Evolutionary conservation across 2,888 invertebrate genomes (phyloP), one percentile per base, ranked within the genome.

Genomic region (Beris chalybata): DNA sequence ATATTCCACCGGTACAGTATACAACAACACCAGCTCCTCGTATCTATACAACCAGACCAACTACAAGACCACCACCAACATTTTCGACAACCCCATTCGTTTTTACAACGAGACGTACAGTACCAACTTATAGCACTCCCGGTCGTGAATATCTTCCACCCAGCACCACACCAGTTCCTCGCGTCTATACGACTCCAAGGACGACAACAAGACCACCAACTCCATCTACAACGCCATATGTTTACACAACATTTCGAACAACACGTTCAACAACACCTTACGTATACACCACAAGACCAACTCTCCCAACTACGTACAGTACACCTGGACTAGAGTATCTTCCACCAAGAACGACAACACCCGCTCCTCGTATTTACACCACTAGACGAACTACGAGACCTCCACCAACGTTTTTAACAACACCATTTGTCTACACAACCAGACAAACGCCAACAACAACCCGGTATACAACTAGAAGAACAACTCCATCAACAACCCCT

Each of bases 21-120:
- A 53, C 53, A 12, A 53, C 53, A 7, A 53, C 53, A 7, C 53
- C 30, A 30, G 53, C 53, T 11, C 53, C 53, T 53, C 53, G 53
- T 29, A 31, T 53, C 53, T 53, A 53, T 30, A 53, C 53, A n/a
- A 53, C 53, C 6, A 9, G 30, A 7, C 22, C 30, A 30, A 7
- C 53, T 11, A 47, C 47, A 6, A 47, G 13, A 6, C n/a, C 13
- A 15, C 47, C 47, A 13, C 11, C 47, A 47, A 47, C 47, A 47
- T 6, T 6, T 47, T 31, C 53, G 6, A 53, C 53, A 6, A 53
- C 53, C n/a, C 53, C 53, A 3, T 53, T 30, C 53, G 53, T 53
- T 30, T 38, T 7, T 9, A 53, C 53, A 29, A 53, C 53, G 11
- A 29, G 31, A 53, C 4, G 53, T n/a, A 7, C 53, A 53, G 6